Percentiles rank a stretch among this genome's conserved stretches.
These are phyloP conservation scores for Epinephelus moara DNA, from an alignment of 2,113 vertebrate genomes.

Conservation along the genomic window DNA sequence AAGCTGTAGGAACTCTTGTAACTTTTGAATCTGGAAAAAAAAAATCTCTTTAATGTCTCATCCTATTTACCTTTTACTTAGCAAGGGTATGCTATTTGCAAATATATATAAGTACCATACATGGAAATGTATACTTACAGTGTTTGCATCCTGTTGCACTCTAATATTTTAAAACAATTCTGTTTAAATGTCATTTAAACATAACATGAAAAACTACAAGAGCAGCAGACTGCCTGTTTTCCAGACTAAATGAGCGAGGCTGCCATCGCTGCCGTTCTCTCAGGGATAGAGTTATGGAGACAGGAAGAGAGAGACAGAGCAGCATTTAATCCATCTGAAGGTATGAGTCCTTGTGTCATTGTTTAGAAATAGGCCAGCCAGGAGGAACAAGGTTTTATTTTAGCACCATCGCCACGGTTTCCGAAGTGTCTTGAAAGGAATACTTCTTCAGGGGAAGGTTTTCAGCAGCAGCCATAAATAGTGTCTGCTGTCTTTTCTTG, in stretches of 20 bases:
- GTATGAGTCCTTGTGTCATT: slow-evolving; percentile 28
- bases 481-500: slow-evolving; percentile 23
- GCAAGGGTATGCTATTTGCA: not conserved
- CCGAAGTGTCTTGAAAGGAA: slow-evolving; percentile 44
- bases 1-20: too few relatives aligned
- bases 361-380: slow-evolving; percentile 59
- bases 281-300: not conserved
- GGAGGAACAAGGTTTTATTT: slow-evolving; percentile 56
- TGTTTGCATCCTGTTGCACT: not conserved
- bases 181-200: not conserved
- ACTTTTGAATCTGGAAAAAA: not conserved
- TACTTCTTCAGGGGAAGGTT: slow-evolving; percentile 30
- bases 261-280: slow-evolving; percentile 1
- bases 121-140: not conserved
- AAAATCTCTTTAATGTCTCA: not conserved
- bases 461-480: slow-evolving; percentile 50
- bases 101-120: not conserved
- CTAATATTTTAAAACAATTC: too few relatives aligned
- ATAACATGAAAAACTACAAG: not conserved
- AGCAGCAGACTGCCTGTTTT: not conserved
- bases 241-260: not conserved
- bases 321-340: slow-evolving; percentile 33
- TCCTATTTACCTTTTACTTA: not conserved
- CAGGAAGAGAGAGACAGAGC: not conserved
- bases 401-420: slow-evolving; percentile 30